Evolutionary conservation across 1,140 invertebrate species (phyloP), one percentile per base, ranked within the genome.

Genomic region (Liolophura sinensis): DNA sequence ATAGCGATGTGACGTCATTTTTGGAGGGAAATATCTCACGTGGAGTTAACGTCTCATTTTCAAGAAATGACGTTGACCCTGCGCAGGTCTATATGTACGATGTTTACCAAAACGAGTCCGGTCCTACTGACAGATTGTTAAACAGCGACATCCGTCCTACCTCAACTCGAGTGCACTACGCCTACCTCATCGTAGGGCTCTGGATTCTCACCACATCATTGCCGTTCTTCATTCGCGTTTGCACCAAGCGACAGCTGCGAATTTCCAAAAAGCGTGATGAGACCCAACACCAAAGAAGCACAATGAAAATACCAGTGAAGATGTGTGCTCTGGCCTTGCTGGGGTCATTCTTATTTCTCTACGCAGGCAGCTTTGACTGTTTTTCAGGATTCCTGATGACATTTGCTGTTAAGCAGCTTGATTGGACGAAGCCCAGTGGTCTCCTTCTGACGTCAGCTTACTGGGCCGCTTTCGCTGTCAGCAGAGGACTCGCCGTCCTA

Each of bases 381-480:
- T 72, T 75, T 48, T 65, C 67, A 4, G 67, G 64, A 16, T 75
- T 71, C 25, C 52, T 78, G 5, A 40, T 40, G 31, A 40, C 31
- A 40, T 40, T 40, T 9, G 31, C 31, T 40, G 31, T 40, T 9
- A 40, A 40, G 31, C 31, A 40, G 9, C 31, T 40, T 9, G 31
- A 40, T 9, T 73, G 75, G 56, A 59, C 67, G 11, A 68, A 71
- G 40, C 61, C 67, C 5, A 73, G 60, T 20, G 81, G 80, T 0
- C 71, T 72, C 16, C 73, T 74, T 59, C 66, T 82, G n/a, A 74
- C 79, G 15, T 79, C 77, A 20, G 52, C 76, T 0, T 84, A 82
- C 64, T 85, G 82, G 82, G 82, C 77, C 14, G 66, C 76, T 15
- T 84, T 84, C 61, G 78, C 82, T 24, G 61, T 77, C n/a, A 74